A percentile compares a stretch with the other conserved stretches of the same genome.
These are phyloP conservation scores for Salpingus planirostris DNA, from an alignment of 2,888 invertebrate genomes.

Conservation along the genomic window DNA sequence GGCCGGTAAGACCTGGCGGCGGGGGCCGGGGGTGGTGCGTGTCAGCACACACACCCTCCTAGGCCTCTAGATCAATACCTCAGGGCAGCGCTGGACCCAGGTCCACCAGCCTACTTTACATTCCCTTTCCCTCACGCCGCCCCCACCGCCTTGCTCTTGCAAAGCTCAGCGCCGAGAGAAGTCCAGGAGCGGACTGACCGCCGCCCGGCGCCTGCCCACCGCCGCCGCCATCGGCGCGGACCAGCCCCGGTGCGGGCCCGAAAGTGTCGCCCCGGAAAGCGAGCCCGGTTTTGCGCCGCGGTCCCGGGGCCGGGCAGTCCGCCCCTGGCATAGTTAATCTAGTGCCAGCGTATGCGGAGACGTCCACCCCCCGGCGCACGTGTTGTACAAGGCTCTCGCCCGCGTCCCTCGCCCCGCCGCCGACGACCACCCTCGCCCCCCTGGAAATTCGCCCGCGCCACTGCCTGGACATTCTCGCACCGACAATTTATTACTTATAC, in stretches of 20 bases:
- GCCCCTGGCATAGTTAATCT: slow-evolving; percentile 34
- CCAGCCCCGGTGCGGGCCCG: neutral
- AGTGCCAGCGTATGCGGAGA: slow-evolving; percentile 35
- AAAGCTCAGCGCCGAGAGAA: slow-evolving; percentile 44
- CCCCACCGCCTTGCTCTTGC: slow-evolving; percentile 44
- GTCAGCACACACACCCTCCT: slow-evolving; percentile 40
- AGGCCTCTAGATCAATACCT: slow-evolving; percentile 42
- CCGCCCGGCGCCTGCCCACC: no score
- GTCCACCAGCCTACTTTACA: slow-evolving; percentile 52
- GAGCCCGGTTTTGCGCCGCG: neutral
- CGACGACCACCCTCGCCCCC: slow-evolving; percentile 19
- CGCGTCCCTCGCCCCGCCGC: slow-evolving; percentile 12
- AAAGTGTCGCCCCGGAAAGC: neutral
- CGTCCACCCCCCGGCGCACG: slow-evolving; percentile 37
- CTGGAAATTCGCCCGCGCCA: slow-evolving; percentile 34
- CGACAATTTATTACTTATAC: slow-evolving; percentile 42
- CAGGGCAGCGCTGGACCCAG: slow-evolving; percentile 42
- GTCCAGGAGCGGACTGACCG: slow-evolving; percentile 16
- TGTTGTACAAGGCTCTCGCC: slow-evolving; percentile 34
- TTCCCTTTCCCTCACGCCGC: slow-evolving; percentile 35
- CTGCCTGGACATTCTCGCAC: slow-evolving; percentile 52
- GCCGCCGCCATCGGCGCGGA: no score
- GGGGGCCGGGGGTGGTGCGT: slow-evolving; percentile 32
- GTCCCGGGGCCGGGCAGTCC: no score
- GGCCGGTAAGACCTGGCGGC: slow-evolving; percentile 27